Evolutionary conservation across 92 coral and sea anemone species (phyloP), one percentile per base, ranked within the genome.

Genomic region (Porites cylindrica): DNA sequence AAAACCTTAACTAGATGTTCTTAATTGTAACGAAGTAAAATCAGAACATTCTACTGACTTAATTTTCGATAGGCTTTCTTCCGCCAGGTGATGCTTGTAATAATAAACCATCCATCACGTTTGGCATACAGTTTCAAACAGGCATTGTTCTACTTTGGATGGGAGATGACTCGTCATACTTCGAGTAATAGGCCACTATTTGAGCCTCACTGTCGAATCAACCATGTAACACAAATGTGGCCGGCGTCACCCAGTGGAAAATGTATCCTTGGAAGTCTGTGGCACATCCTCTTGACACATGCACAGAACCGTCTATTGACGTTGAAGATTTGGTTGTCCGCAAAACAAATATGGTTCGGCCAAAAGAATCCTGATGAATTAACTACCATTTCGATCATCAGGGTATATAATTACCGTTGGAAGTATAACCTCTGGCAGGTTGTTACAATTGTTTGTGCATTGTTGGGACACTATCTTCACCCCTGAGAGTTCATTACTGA

Each of bases 121-220:
- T 0, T 29, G 32, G 32, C 32, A 29, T 29, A 29, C 32, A 29
- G 32, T 29, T 29, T 29, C 32, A 29, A 29, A 29, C 32, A 29
- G 32, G 29, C 29, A 24, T 29, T 29, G 32, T 29, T 29, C 32
- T 26, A 29, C 32, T 29, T 29, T 29, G 52, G 64, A 73, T 83
- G 88, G 24, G 72, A 52, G 16, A 83, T 83, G 70, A 83, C 61
- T 10, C 72, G 26, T 61, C 63, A 72, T 12, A 73, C 21, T 63
- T 83, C 81, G 19, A 83, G 81, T 13, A 86, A 54, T 23, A 88
- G 63, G n/a, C 87, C 88, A 59, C 87, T 82, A 77, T 59, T 58
- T 60, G 58, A 75, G 43, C 91, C 88, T 68, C 32, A 88, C 56
- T 72, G 88, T 76, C 83, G 74, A 47, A 75, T 88, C 72, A 88